These are phyloP conservation scores for Rhamphomyia laevipes DNA, from an alignment of 2,888 invertebrate species.

Conservation along the genomic window DNA sequence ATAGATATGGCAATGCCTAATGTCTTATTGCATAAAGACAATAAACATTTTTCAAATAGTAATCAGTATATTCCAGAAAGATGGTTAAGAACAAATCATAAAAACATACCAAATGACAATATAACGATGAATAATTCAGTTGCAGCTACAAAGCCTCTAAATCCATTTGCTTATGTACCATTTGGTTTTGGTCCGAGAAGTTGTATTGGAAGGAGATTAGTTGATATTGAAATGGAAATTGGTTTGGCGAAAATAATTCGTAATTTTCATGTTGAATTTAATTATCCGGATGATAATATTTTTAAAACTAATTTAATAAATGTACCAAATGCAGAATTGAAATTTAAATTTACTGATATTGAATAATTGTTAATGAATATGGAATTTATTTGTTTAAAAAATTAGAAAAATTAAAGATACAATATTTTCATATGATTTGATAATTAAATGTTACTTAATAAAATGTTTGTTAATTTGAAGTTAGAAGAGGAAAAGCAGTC, in stretches of 20 bases:
- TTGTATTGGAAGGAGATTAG: constrained; percentile 57
- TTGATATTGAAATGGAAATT: constrained; percentile 53
- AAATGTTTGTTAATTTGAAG: too few species aligned
- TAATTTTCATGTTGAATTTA: constrained; percentile 24
- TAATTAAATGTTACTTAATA: too few species aligned
- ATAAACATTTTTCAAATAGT: constrained; percentile 50
- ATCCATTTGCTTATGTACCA: constrained; percentile 39
- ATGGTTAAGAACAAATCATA: constrained; percentile 43
- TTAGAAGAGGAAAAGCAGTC: too few species aligned
- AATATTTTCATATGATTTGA: too few species aligned
- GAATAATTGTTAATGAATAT: background rate
- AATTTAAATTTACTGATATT: constrained; percentile 23
- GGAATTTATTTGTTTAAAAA: too few species aligned
- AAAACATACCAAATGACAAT: background rate
- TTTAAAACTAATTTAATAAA: constrained; percentile 21
- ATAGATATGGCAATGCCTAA: constrained; percentile 62
- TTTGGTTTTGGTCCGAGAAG: constrained; percentile 59
- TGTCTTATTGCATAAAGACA: constrained; percentile 48
- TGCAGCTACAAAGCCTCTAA: constrained; percentile 8
- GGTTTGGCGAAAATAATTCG: constrained; percentile 20
- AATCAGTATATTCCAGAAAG: constrained; percentile 56
- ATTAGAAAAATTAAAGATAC: too few species aligned
- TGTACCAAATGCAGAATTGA: constrained; percentile 26
- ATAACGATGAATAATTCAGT: background rate
- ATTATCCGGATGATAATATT: constrained; percentile 18